Evolutionary conservation across 2,797 vertebrate species (phyloP), one percentile per base, ranked within the genome.

Genomic region (Syngnathus rostellatus): DNA sequence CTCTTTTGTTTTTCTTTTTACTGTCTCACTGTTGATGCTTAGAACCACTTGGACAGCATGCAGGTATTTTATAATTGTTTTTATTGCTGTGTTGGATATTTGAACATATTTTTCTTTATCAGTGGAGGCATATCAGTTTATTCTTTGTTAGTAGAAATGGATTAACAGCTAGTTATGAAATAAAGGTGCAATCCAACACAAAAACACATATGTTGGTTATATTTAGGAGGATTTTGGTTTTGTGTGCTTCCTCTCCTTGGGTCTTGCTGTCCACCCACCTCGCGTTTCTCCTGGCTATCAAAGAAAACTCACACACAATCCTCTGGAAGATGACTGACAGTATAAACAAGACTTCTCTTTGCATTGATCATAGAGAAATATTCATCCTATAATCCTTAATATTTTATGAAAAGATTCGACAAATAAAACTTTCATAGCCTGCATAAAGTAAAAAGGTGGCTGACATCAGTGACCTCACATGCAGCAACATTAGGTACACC

Each of bases 21-120:
- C 87, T 90, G 89, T 93, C 92, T 86, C 84, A 86, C 75, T 89
- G 81, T 89, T 87, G 83, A 85, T 93, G 91, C 92, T 92, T 86
- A 98, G 97, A 96, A 89, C 93, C 93, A 96, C 91, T 91, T 98
- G 97, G 96, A 98, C 93, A 94, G 94, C 94, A 97, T 98, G 97
- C 97, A 99, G 97, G 96, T 99, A 98, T 92, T 94, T 91, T 90
- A 89, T 79, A 76, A 71, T 76, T 79, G 78, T 87, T 83, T 78
- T 25, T 62, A 81, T 87, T 79, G 78, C 72, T 82, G 74, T 76
- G 69, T 69, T 70, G 51, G 25, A 53, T 70, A n/a, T 70, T 68
- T 69, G 73, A 55, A 54, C 38, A 54, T 68, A 60, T 21, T n/a
- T n/a, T 21, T 2, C 74, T 69, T 31, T 72, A 53, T 71, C 69